Base-by-base conservation (phyloP, 35 echinoderm and acorn worm genomes). In the Lytechinus variegatus region DNA sequence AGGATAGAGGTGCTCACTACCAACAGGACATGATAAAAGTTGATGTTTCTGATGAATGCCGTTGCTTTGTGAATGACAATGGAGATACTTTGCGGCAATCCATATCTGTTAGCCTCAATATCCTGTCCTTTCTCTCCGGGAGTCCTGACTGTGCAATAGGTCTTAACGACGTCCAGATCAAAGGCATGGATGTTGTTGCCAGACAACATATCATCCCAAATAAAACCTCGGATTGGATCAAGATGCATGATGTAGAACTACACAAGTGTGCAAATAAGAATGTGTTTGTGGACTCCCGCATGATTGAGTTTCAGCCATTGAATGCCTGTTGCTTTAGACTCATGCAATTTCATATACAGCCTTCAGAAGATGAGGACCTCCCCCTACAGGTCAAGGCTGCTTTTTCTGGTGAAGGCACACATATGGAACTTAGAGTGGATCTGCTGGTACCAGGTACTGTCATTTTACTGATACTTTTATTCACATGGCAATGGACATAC, bases 221-320 rank as follows among this genome's bases (percentile, higher is more conserved):
- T 54, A 99, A 98, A 94, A 95, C 94, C 14, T 93, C 96, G 8
- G 72, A 95, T 16, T 99, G 98, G 98, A 97, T 99, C 54, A 97
- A 97, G 58, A 93, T 99, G 95, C 96, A 99, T 52, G 53, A 95
- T 29, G 89, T 98, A 24, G 95, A 97, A 95, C 96, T 99, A 27
- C 98, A 99, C 89, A 96, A 97, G 92, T 99, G 98, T 88, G 95
- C 96, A 61, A 97, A 99, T 60, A 97, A 98, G 93, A 97, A 99
- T 57, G 94, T 97, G 27, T 99, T 98, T 89, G 94, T 95, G 14
- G 97, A 97, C 87, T 97, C 97, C 8, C 94, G 97, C 11, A 95
- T 98, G 54, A 95, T 97, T 24, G 93, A 96, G 93, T 99, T 99
- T 90, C 72, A 96, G 19, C 98, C 98, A 0, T 86, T 98, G 66